These are phyloP conservation scores for Mallotus villosus DNA, from an alignment of 2,797 vertebrate species.

Conservation along the genomic window DNA sequence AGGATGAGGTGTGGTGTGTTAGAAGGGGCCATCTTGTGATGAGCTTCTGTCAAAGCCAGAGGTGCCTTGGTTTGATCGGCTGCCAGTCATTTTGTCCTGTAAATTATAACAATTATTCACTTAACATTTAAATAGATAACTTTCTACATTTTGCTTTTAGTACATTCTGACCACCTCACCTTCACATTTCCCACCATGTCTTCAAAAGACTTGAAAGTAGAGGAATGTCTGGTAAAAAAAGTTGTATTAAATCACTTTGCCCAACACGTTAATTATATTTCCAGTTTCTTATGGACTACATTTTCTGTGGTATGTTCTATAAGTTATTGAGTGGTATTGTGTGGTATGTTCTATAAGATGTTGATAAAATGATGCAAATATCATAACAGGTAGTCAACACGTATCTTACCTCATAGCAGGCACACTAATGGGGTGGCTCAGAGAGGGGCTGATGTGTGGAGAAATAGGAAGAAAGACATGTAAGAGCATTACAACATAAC, in stretches of 20 bases:
- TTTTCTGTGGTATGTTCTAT: no score
- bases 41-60: constrained; percentile 58
- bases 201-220: constrained; percentile 93
- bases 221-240: constrained; percentile 81
- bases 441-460: constrained; percentile 56
- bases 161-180: constrained; percentile 67
- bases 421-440: constrained; percentile 77
- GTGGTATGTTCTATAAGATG: no score
- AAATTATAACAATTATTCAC: background rate
- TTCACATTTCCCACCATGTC: constrained; percentile 88
- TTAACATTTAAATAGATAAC: background rate
- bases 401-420: constrained; percentile 79
- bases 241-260: background rate
- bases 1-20: background rate
- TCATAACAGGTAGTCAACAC: background rate
- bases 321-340: no score
- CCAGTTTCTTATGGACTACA: no score
- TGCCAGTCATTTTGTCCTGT: constrained; percentile 65
- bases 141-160: background rate
- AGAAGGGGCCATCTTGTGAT: constrained; percentile 32
- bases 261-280: no score
- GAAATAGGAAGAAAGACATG: constrained; percentile 35
- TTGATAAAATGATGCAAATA: background rate
- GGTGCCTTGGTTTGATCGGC: constrained; percentile 36
- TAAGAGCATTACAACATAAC: constrained; percentile 13